Evolutionary conservation across 2,888 invertebrate species (phyloP).

Genomic region (Plagodis dolabraria): DNA sequence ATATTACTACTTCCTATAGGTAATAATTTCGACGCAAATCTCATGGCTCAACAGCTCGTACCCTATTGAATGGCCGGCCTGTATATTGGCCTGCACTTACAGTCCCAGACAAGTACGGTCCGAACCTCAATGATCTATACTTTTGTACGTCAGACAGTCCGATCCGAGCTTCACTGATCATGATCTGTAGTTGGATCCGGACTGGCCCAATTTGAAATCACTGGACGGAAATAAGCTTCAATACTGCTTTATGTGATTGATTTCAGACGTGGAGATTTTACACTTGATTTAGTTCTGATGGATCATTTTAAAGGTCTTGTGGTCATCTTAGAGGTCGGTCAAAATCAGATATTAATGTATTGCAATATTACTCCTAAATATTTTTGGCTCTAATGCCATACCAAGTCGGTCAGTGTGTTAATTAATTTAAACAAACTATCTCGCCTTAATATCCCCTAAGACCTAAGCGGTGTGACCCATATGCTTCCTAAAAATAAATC

Average conservation of each 20-base stretch:
- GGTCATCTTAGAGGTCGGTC: no score
- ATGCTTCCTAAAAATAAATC: no score
- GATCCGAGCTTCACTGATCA: slow-evolving; percentile 1
- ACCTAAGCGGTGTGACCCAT: no score
- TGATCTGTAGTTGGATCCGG: not conserved
- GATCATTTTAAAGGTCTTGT: slow-evolving; percentile 2
- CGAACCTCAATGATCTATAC: slow-evolving; percentile 15
- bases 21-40: not conserved
- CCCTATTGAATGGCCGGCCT: slow-evolving; percentile 18
- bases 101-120: slow-evolving; percentile 22
- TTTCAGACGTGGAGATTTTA: slow-evolving; percentile 14
- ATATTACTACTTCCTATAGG: no score
- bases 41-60: slow-evolving; percentile 13
- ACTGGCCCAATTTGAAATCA: slow-evolving; percentile 5
- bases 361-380: no score
- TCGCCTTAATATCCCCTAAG: no score
- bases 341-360: no score
- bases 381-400: no score
- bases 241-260: slow-evolving; percentile 10
- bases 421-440: no score
- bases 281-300: slow-evolving; percentile 21
- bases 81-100: slow-evolving; percentile 31
- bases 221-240: slow-evolving; percentile 5
- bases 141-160: not conserved
- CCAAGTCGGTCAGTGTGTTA: no score